Evolutionary conservation across 1,140 invertebrate species (phyloP), one percentile per base, ranked within the genome.

Genomic region (Acromyrmex echinatior): DNA sequence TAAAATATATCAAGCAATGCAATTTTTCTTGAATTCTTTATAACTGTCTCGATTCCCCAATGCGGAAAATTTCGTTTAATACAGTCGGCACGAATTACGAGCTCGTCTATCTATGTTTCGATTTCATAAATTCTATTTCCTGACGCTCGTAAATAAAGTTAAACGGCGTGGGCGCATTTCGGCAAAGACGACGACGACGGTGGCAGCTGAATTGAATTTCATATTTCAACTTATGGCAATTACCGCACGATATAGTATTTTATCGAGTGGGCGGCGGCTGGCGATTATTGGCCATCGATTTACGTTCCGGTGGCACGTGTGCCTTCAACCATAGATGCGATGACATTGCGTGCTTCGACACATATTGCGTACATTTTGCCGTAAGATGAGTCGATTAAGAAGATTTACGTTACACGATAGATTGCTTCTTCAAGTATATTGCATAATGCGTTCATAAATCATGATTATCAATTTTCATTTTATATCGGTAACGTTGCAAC

Each of bases 141-240:
- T 25, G 45, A 39, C 14, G 39, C 35, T 49, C 53, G 18, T 76
- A 84, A 84, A 84, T 74, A 84, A 74, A 74, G 45, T 74, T 62
- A 84, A 74, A 76, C 25, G 80, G 10, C 56, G 56, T 84, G 80
- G 16, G 25, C 9, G 28, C 39, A 9, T 62, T 84, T 71, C 79
- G 76, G 60, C 60, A 39, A 18, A 45, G 60, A 25, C 25, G 76
- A 16, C 60, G 65, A 35, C n/a, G 76, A 18, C n/a, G 76, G 25
- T n/a, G 49, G 51, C 53, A 25, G 56, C 3, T 56, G 80, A 74
- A 84, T 84, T 84, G 70, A 84, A 84, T 84, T 84, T 84, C 80
- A 84, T 76, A 76, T 84, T 84, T 84, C 70, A 84, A 62, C 70
- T 84, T 84, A 84, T 51, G 70, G 56, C 80, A 84, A 84, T 84